phyloP scores from a whole-genome alignment of 2,888 invertebrate species.

The Blomia tropicalis region DNA sequence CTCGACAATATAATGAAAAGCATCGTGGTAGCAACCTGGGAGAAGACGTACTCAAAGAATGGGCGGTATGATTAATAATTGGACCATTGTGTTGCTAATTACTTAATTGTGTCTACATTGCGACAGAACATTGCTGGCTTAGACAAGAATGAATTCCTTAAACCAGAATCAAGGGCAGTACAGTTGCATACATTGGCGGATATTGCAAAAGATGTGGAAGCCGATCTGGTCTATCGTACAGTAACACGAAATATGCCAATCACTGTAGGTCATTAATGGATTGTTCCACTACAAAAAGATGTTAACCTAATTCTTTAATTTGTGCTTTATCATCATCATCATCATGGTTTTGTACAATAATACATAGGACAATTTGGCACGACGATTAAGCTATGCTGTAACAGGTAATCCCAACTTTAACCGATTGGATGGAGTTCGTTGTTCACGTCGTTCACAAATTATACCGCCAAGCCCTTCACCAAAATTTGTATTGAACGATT shows the following conservation, averaged over 20 bases:
- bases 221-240: slow-evolving; percentile 28
- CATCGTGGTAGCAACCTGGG: slow-evolving; percentile 26
- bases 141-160: slow-evolving; percentile 28
- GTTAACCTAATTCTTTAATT: background rate
- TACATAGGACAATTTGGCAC: background rate
- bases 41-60: slow-evolving; percentile 30
- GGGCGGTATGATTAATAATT: slow-evolving; percentile 31
- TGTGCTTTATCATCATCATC: background rate
- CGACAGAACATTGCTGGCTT: slow-evolving; percentile 29
- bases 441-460: background rate
- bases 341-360: background rate
- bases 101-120: too few relatives aligned
- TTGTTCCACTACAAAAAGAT: background rate
- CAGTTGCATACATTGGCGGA: slow-evolving; percentile 30
- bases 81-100: background rate
- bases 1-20: slow-evolving; percentile 23
- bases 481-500: background rate
- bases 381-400: background rate
- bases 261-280: background rate
- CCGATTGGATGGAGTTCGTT: background rate
- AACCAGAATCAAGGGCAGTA: slow-evolving; percentile 28
- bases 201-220: slow-evolving; percentile 29
- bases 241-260: slow-evolving; percentile 19
- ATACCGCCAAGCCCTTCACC: background rate
- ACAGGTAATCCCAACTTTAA: background rate